phyloP scores from a whole-genome alignment of 2,797 vertebrate species.

The Eleutherodactylus coqui region DNA sequence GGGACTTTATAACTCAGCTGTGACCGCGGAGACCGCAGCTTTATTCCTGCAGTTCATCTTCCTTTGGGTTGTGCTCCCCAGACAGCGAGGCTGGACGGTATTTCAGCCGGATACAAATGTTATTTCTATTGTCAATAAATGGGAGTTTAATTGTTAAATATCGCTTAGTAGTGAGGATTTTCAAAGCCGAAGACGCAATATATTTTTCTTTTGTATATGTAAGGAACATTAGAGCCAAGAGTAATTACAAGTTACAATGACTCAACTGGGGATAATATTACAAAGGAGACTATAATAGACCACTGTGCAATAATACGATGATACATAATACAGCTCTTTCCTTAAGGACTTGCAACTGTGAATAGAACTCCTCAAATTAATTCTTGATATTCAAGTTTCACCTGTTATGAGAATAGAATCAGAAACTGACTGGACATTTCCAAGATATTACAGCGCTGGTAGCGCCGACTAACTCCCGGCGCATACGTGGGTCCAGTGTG shows the following conservation, averaged over 20 bases:
- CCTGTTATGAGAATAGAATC: neutral
- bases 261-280: slow-evolving; percentile 11
- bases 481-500: too few species aligned
- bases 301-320: neutral
- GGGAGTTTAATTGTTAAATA: slow-evolving; percentile 32
- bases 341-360: neutral
- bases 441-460: too few species aligned
- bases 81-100: neutral
- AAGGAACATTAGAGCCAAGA: slow-evolving; percentile 16
- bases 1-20: slow-evolving; percentile 49
- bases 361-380: neutral
- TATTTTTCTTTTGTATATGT: slow-evolving; percentile 15
- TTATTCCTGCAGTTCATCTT: slow-evolving; percentile 39
- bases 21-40: neutral
- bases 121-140: slow-evolving; percentile 42
- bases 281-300: neutral
- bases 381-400: neutral
- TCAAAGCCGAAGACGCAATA: neutral
- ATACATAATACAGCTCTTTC: neutral
- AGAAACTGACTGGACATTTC: neutral
- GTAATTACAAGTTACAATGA: slow-evolving; percentile 2
- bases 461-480: too few species aligned
- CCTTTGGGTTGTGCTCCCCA: slow-evolving; percentile 6
- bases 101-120: slow-evolving; percentile 16
- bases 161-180: neutral